phyloP scores from a whole-genome alignment of 37 sponge, comb jelly and placozoan genomes.

The Ianthella basta region DNA sequence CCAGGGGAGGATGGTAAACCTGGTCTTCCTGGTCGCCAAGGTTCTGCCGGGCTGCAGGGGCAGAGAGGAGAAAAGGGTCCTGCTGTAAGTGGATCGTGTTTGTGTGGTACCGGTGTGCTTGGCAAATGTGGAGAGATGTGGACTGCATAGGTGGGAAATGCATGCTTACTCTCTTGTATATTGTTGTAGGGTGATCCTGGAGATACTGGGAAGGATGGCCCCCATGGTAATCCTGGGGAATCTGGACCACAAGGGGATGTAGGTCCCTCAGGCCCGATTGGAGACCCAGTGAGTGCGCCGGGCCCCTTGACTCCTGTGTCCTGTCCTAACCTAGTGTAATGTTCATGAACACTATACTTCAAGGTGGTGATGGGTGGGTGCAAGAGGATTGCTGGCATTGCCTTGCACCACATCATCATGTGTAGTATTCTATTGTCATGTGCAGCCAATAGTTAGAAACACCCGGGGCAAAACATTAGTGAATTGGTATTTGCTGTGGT shows the following conservation, averaged over 20 bases:
- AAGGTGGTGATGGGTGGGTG: no score
- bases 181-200: conserved; percentile 36
- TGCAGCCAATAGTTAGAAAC: no score
- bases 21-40: conserved; percentile 27
- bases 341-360: no score
- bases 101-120: not conserved
- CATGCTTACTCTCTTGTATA: not conserved
- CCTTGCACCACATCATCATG: no score
- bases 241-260: conserved; percentile 7
- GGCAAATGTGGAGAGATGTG: no score
- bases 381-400: no score
- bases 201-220: conserved; percentile 2
- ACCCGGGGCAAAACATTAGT: no score
- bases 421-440: no score
- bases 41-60: not conserved
- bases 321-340: no score
- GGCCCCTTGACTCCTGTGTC: no score
- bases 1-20: conserved; percentile 4
- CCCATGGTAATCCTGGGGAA: conserved; percentile 6
- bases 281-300: not conserved
- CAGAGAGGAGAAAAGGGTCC: conserved; percentile 37
- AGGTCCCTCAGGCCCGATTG: conserved; percentile 14
- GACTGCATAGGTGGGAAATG: not conserved
- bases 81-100: not conserved
- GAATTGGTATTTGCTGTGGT: no score